phyloP scores from a whole-genome alignment of 2,888 invertebrate genomes.

The Phortica okadai region DNA sequence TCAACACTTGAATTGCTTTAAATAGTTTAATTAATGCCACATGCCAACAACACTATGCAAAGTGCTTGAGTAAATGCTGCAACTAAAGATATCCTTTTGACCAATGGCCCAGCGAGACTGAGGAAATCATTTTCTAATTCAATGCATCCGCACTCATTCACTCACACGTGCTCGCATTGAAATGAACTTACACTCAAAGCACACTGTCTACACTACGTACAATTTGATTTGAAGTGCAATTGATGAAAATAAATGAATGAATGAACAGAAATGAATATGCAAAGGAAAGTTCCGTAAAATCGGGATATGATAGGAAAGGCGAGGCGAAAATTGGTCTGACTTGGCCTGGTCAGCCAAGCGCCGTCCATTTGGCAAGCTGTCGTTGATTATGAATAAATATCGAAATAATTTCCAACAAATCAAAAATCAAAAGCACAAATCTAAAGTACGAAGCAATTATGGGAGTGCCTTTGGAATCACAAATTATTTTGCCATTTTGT shows the following conservation, averaged over 20 bases:
- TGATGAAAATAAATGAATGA: slow-evolving; percentile 10
- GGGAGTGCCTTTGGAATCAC: neutral
- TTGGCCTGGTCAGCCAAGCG: neutral
- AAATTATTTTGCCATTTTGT: slow-evolving; percentile 24
- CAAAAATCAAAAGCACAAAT: slow-evolving; percentile 24
- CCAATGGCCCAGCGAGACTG: neutral
- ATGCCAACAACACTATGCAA: neutral
- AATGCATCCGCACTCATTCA: slow-evolving; percentile 18
- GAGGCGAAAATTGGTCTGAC: no score
- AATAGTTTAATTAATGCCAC: slow-evolving; percentile 37
- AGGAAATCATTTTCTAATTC: slow-evolving; percentile 28
- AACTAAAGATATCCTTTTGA: slow-evolving; percentile 25
- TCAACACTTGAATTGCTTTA: slow-evolving; percentile 51
- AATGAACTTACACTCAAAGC: neutral
- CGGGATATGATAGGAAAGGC: no score
- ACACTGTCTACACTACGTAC: neutral
- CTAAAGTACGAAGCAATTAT: neutral
- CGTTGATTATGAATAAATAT: slow-evolving; percentile 7
- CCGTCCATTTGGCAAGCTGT: neutral
- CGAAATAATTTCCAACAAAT: slow-evolving; percentile 13
- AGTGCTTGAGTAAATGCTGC: neutral
- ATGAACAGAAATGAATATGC: neutral
- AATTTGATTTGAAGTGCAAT: slow-evolving; percentile 25
- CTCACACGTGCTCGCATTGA: neutral
- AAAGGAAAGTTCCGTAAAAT: no score